These are phyloP conservation scores for Mola mola DNA, from an alignment of 2,113 vertebrate genomes.

Conservation along the genomic window DNA sequence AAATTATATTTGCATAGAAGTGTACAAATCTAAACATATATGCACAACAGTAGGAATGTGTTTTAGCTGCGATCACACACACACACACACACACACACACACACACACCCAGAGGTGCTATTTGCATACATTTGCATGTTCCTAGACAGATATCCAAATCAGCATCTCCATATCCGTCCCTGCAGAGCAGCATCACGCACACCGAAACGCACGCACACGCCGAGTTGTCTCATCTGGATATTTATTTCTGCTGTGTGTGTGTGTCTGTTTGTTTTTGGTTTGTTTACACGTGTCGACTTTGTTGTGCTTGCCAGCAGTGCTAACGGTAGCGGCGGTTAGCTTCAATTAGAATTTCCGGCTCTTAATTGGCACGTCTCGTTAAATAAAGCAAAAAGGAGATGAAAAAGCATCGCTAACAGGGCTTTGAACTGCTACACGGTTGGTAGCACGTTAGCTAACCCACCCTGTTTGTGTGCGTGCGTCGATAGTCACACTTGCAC, in stretches of 20 bases:
- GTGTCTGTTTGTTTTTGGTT: constrained; percentile 49
- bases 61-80: constrained; percentile 30
- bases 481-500: constrained; percentile 71
- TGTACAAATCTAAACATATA: constrained; percentile 37
- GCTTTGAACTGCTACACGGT: constrained; percentile 62
- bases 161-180: constrained; percentile 68
- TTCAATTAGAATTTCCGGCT: constrained; percentile 69
- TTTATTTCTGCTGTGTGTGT: constrained; percentile 44
- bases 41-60: constrained; percentile 37
- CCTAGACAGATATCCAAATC: constrained; percentile 74
- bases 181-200: constrained; percentile 49
- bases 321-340: constrained; percentile 70
- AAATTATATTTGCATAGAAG: constrained; percentile 56
- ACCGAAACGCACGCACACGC: constrained; percentile 3
- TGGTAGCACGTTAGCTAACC: constrained; percentile 50
- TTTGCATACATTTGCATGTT: constrained; percentile 78
- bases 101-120: constrained; percentile 34
- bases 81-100: constrained; percentile 31
- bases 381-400: constrained; percentile 69
- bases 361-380: constrained; percentile 71
- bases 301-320: constrained; percentile 68
- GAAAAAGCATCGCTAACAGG: constrained; percentile 72
- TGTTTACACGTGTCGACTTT: constrained; percentile 72
- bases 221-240: constrained; percentile 39
- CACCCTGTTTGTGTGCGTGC: constrained; percentile 43